Evolutionary conservation across 2,888 invertebrate species (phyloP).

Genomic region (Tipula confusa): DNA sequence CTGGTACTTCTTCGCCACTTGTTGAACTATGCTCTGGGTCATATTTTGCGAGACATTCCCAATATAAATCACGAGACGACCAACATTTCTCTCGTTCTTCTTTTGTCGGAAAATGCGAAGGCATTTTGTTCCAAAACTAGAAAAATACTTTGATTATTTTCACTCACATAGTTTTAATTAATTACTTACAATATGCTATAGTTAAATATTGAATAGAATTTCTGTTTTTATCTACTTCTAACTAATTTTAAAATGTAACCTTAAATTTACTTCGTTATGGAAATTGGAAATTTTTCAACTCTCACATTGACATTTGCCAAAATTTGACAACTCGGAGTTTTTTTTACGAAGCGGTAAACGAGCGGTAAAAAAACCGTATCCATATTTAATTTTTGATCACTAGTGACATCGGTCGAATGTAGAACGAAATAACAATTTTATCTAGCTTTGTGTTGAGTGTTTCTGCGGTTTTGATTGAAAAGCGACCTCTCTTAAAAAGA

Average conservation of each 20-base stretch:
- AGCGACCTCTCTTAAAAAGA: too few relatives aligned
- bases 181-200: neutral
- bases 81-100: constrained; percentile 77
- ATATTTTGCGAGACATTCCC: constrained; percentile 78
- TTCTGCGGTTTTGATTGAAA: too few relatives aligned
- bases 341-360: neutral
- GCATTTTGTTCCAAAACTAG: constrained; percentile 14
- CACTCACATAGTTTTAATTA: neutral
- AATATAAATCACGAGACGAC: constrained; percentile 79
- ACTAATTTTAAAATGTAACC: neutral
- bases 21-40: constrained; percentile 51
- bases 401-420: too few relatives aligned
- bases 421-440: too few relatives aligned
- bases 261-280: neutral
- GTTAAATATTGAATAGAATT: neutral
- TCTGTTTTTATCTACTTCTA: neutral
- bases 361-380: too few relatives aligned
- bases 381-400: too few relatives aligned
- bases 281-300: neutral
- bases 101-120: constrained; percentile 79
- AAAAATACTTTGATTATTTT: neutral
- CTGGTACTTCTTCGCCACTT: constrained; percentile 53
- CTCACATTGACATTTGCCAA: neutral
- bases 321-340: neutral
- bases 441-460: too few relatives aligned